Base-by-base conservation (phyloP, 2,797 vertebrate species). In the Pampus argenteus region DNA sequence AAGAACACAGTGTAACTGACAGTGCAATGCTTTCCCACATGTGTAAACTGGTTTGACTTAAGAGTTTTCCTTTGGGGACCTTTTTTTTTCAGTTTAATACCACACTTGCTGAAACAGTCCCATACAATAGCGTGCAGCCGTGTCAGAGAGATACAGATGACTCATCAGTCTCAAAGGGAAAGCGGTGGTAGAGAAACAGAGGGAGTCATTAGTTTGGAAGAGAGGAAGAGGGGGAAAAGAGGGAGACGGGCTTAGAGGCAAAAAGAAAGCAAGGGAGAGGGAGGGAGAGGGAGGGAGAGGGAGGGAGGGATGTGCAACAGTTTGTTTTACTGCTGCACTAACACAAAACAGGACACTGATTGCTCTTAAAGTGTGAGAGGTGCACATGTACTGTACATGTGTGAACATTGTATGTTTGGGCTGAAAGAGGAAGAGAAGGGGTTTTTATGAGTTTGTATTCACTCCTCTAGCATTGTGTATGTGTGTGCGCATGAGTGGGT, bases 311-410 rank as follows among this genome's bases (percentile, higher is more conserved):
- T 81, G 86, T 79, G 71, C 76, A 74, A 78, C 62, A 71, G 45
- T 79, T 87, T 76, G 72, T 83, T 82, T 82, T 66, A 59, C 54
- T 86, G 76, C 70, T 48, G 58, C 62, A 7, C 82, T 91, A 91
- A 92, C 80, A 18, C 82, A 88, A 91, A 91, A 82, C 90, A 91
- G 89, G 42, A 83, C 71, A 40, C 49, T 14, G 1, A 59, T 85
- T 45, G 52, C 44, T 67, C 75, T 25, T 50, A 38, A 49, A 64
- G 58, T 70, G 61, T 56, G 20, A 54, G 68, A 73, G 69, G 69
- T 17, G 52, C 62, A 51, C 61, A 71, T 73, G 64, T 69, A 25
- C 60, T 73, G 60, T 28, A 55, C 25, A 17, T 79, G 81, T 74
- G 77, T 56, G 74, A 83, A 86, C 80, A 85, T 83, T 82, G 75